Evolutionary conservation across 2,113 vertebrate species (phyloP), one percentile per base, ranked within the genome.

Genomic region (Excalfactoria chinensis): DNA sequence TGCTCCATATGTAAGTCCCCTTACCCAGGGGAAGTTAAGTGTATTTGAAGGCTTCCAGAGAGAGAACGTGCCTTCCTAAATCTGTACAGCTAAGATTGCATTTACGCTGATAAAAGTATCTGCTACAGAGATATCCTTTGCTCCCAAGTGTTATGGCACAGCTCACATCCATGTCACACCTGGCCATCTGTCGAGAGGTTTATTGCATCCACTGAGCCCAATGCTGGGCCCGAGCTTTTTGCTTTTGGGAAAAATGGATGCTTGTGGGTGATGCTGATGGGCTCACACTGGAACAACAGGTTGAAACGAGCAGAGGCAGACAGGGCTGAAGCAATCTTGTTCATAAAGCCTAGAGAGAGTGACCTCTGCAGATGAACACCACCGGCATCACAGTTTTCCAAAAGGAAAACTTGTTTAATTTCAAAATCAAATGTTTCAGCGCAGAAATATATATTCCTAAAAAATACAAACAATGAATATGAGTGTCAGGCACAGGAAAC

Each of bases 181-280:
- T 22, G 18, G 11, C 7, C 37, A 28, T 7, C 22, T 59, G 3
- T 67, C 26, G 2, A 77, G 12, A 10, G 3, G 3, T 0, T 41
- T 7, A 2, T 5, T 53, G 30, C 53, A 53, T 60, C 25, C n/a
- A 44, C 20, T 41, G 60, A 30, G 43, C 30, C 30, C 43, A 23
- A 7, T 35, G 4, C 6, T 53, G 77, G 18, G 9, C 4, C 40
- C 7, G 15, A 71, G 32, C 4, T 3, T 7, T 28, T 55, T 59
- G 22, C 6, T 58, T 78, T 59, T 51, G 9, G 20, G 17, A 58
- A 58, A n/a, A 56, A 20, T 19, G 35, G 48, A 62, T 18, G 11
- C 16, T 13, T 66, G 16, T 15, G n/a, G 4, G 10, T 62, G 44
- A 17, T 44, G 43, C 10, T 59, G 23, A 13, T 73, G 55, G 53